Conservation (phyloP, 2,113 vertebrate genomes). For the Paraplagusia blochii region DNA sequence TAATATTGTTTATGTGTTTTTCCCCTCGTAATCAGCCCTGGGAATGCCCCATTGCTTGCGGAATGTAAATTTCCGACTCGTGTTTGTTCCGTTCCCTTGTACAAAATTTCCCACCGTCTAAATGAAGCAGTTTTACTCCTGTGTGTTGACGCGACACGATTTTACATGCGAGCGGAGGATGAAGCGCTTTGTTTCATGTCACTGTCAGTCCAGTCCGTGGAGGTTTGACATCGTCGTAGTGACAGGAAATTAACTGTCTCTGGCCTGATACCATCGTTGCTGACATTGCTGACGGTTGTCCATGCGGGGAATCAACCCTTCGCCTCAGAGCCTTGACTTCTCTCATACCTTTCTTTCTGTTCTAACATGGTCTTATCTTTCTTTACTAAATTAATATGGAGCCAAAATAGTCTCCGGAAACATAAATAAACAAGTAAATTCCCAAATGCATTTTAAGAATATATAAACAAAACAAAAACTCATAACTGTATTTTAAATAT, state of each 20-base stretch:
- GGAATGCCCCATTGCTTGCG: too few relatives aligned
- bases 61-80: too few relatives aligned
- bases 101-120: background rate
- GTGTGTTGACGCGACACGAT: slow-evolving; percentile 5
- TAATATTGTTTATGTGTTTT: too few relatives aligned
- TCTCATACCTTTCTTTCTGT: slow-evolving; percentile 18
- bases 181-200: slow-evolving; percentile 50
- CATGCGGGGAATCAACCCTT: slow-evolving; percentile 66
- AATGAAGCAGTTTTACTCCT: slow-evolving; percentile 6
- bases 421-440: too few relatives aligned
- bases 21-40: too few relatives aligned
- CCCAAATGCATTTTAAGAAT: too few relatives aligned
- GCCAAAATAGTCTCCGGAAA: too few relatives aligned
- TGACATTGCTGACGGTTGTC: slow-evolving; percentile 65
- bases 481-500: too few relatives aligned
- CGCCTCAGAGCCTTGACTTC: slow-evolving; percentile 34
- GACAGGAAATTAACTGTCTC: slow-evolving; percentile 64
- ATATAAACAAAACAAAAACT: too few relatives aligned
- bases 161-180: slow-evolving; percentile 15
- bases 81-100: too few relatives aligned
- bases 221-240: slow-evolving; percentile 67
- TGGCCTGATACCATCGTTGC: slow-evolving; percentile 64
- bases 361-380: slow-evolving; percentile 16
- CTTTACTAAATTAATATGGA: slow-evolving; percentile 31
- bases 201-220: slow-evolving; percentile 54